These are phyloP conservation scores for Aphelocoma coerulescens DNA, from an alignment of 2,113 vertebrate species.

Conservation along the genomic window DNA sequence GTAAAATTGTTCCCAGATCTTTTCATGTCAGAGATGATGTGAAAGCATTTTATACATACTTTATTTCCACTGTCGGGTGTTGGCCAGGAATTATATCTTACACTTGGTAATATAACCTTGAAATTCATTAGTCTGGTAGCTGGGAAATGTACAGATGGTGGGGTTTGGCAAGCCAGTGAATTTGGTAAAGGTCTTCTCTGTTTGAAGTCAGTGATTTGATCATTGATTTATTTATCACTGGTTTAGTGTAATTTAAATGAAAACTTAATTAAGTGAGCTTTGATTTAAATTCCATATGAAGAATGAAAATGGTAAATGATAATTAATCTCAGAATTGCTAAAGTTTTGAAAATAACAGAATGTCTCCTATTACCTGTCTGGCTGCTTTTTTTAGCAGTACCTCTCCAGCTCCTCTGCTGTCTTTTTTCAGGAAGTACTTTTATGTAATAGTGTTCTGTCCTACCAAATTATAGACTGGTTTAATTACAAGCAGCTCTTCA, in stretches of 20 bases:
- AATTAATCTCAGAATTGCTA: neutral
- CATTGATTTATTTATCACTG: slow-evolving; percentile 37
- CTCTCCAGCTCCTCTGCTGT: neutral
- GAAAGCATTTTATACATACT: neutral
- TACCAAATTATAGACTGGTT: neutral
- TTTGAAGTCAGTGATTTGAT: slow-evolving; percentile 45
- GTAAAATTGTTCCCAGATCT: neutral
- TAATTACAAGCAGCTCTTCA: neutral
- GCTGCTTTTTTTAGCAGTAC: neutral
- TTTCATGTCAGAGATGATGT: neutral
- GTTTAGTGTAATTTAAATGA: slow-evolving; percentile 31
- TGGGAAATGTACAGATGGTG: slow-evolving; percentile 34
- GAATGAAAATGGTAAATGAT: neutral
- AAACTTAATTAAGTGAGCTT: slow-evolving; percentile 31
- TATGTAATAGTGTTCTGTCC: neutral
- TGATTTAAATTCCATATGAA: slow-evolving; percentile 29
- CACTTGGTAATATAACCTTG: neutral
- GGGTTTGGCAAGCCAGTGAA: slow-evolving; percentile 20
- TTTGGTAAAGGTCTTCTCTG: slow-evolving; percentile 49
- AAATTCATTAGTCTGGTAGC: slow-evolving; percentile 7
- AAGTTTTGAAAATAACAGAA: neutral
- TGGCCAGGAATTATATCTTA: neutral
- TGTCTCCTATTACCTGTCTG: neutral
- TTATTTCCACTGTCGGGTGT: neutral
- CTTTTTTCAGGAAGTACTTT: neutral